A percentile compares a stretch with the other conserved stretches of the same genome.
Evolutionary conservation across 2,888 invertebrate genomes (phyloP).

Genomic region (Ephialtes manifestator): DNA sequence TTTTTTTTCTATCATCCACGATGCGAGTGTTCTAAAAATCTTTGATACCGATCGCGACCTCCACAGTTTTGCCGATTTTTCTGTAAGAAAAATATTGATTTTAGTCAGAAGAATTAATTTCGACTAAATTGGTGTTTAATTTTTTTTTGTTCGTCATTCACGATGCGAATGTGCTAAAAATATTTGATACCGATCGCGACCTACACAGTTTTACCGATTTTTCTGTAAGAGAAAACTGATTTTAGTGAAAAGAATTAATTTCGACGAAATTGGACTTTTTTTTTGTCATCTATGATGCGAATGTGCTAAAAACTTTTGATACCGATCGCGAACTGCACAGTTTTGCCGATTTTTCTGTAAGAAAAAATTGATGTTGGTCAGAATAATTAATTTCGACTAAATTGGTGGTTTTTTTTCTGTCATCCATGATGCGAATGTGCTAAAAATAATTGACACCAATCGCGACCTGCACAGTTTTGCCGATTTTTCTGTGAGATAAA

Average conservation of each 20-base stretch:
- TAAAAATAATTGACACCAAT: not conserved
- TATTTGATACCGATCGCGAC: not conserved
- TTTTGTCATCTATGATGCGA: too few relatives aligned
- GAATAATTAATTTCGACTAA: not conserved
- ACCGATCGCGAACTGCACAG: not conserved
- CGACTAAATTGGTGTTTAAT: too few relatives aligned
- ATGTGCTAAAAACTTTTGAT: slow-evolving; percentile 26
- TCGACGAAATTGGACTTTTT: not conserved
- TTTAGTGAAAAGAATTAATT: not conserved
- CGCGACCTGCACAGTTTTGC: not conserved
- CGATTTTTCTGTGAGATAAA: not conserved
- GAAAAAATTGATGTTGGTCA: not conserved
- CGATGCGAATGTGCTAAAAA: slow-evolving; percentile 52
- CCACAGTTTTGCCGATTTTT: not conserved
- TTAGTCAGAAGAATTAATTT: not conserved
- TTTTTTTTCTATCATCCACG: too few relatives aligned
- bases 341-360: not conserved
- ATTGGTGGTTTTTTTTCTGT: not conserved
- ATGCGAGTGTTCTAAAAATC: slow-evolving; percentile 42
- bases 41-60: not conserved
- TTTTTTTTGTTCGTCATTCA: too few relatives aligned
- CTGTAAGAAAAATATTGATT: not conserved
- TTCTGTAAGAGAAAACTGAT: not conserved
- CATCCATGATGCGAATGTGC: slow-evolving; percentile 59
- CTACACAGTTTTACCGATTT: not conserved